Percentiles rank a stretch among this genome's conserved stretches.
phyloP scores from a whole-genome alignment of 2,888 invertebrate species.

The Ashinkailepas kermadecensis region DNA sequence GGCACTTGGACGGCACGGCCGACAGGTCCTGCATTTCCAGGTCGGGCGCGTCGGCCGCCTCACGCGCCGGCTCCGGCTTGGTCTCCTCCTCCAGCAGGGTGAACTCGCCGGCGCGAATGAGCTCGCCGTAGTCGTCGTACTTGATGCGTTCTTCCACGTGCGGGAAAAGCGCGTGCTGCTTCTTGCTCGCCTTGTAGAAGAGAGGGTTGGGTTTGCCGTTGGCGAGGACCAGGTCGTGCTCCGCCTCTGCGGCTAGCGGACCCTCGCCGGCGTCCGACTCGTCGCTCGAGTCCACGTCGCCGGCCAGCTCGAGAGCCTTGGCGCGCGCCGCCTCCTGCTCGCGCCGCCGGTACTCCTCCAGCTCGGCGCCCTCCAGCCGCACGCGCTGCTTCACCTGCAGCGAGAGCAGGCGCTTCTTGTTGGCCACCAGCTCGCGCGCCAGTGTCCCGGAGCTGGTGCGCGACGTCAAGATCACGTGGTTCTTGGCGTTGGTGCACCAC shows the following conservation, averaged over 20 bases:
- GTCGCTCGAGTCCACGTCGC: conserved; percentile 35
- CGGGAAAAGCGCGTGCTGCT: conserved; percentile 92
- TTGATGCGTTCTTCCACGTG: conserved; percentile 83
- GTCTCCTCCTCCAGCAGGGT: conserved; percentile 79
- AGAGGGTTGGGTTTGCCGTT: conserved; percentile 51
- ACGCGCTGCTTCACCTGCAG: conserved; percentile 46
- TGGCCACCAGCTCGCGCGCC: conserved; percentile 47
- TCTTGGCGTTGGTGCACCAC: conserved; percentile 86
- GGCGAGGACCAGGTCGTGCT: conserved; percentile 49
- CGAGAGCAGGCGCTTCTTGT: conserved; percentile 43
- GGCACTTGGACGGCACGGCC: conserved; percentile 87
- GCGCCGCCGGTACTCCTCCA: conserved; percentile 46
- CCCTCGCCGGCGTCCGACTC: conserved; percentile 38
- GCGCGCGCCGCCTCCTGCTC: conserved; percentile 29
- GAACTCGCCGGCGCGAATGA: conserved; percentile 53
- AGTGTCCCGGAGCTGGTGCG: conserved; percentile 54
- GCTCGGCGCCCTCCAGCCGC: conserved; percentile 49
- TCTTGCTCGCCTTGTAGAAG: conserved; percentile 77
- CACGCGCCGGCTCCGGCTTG: conserved; percentile 61
- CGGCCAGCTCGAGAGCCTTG: not conserved
- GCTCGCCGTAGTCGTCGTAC: conserved; percentile 91
- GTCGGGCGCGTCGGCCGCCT: conserved; percentile 57
- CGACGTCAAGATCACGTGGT: conserved; percentile 85
- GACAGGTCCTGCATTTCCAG: conserved; percentile 43
- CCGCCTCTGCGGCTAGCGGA: conserved; percentile 30